phyloP scores from a whole-genome alignment of 2,888 invertebrate genomes.

The Parasteatoda lunata region DNA sequence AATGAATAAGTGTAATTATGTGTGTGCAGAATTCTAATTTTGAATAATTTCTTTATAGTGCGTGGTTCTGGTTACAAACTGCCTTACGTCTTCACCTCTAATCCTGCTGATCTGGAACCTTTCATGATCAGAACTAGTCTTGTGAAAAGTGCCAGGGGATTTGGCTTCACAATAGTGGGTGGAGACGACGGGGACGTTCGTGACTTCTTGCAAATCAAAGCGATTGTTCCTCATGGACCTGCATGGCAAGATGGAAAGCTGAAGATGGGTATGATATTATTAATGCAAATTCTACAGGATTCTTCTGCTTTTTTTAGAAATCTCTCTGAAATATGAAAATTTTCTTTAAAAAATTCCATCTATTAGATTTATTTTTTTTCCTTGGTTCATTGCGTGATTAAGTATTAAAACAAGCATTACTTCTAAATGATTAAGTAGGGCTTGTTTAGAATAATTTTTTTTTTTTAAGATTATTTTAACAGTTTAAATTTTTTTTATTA shows the following conservation, averaged over 20 bases:
- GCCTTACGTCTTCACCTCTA: conserved; percentile 83
- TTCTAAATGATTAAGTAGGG: background rate
- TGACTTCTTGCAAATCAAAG: conserved; percentile 95
- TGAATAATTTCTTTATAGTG: conserved; percentile 29
- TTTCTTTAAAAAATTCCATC: background rate
- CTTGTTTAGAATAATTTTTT: background rate
- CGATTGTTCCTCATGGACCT: conserved; percentile 94
- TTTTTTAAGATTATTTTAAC: too few species aligned
- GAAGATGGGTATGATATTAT: conserved; percentile 73
- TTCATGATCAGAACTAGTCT: conserved; percentile 89
- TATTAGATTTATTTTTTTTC: background rate
- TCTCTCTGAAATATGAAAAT: background rate
- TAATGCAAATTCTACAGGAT: background rate
- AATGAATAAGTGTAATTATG: too few species aligned
- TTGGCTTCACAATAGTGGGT: conserved; percentile 97
- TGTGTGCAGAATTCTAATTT: too few species aligned
- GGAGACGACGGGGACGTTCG: conserved; percentile 88
- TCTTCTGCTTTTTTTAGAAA: background rate
- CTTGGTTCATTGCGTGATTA: background rate
- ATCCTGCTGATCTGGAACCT: conserved; percentile 90
- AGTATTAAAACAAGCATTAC: background rate
- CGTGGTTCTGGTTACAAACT: conserved; percentile 69
- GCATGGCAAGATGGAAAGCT: conserved; percentile 95
- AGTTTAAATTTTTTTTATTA: too few species aligned
- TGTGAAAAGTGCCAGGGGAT: conserved; percentile 90